A percentile compares a stretch with the other conserved stretches of the same genome.
phyloP scores from a whole-genome alignment of 2,797 vertebrate genomes.

The Saguinus oedipus region DNA sequence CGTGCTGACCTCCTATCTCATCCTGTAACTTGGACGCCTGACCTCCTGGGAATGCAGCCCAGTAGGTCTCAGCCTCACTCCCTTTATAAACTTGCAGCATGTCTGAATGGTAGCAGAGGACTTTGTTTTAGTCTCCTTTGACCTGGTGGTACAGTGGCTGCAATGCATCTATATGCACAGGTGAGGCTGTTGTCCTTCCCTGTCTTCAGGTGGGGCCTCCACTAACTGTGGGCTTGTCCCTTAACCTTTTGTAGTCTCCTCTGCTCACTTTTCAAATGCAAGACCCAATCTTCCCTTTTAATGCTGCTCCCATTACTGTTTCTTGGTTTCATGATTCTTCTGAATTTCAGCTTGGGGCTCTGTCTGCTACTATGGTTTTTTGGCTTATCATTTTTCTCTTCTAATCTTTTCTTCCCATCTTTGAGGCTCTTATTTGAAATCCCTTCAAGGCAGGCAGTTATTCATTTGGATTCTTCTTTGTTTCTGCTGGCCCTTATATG shows the following conservation, averaged over 20 bases:
- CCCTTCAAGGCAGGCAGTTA: slow-evolving; percentile 66
- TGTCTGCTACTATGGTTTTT: background rate
- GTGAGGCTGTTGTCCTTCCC: too few species aligned
- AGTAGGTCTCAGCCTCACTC: background rate
- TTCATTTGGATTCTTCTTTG: slow-evolving; percentile 61
- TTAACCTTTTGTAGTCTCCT: background rate
- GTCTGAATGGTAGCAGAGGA: too few species aligned
- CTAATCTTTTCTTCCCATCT: slow-evolving; percentile 59
- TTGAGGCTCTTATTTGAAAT: slow-evolving; percentile 57
- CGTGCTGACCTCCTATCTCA: background rate
- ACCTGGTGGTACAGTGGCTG: too few species aligned
- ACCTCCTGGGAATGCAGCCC: background rate
- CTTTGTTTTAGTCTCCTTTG: too few species aligned
- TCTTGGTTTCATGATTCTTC: background rate
- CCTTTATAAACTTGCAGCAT: too few species aligned
- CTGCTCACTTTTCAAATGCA: background rate
- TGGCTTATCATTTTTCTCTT: slow-evolving; percentile 16
- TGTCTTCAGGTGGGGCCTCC: too few species aligned
- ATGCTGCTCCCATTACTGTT: background rate
- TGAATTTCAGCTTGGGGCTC: slow-evolving; percentile 24
- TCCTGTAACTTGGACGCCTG: background rate
- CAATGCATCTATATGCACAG: too few species aligned
- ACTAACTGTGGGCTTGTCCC: background rate
- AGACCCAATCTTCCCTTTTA: background rate
- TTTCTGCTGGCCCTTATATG: slow-evolving; percentile 64